Conservation (phyloP, 2,113 vertebrate species). For the Puntigrus tetrazona region DNA sequence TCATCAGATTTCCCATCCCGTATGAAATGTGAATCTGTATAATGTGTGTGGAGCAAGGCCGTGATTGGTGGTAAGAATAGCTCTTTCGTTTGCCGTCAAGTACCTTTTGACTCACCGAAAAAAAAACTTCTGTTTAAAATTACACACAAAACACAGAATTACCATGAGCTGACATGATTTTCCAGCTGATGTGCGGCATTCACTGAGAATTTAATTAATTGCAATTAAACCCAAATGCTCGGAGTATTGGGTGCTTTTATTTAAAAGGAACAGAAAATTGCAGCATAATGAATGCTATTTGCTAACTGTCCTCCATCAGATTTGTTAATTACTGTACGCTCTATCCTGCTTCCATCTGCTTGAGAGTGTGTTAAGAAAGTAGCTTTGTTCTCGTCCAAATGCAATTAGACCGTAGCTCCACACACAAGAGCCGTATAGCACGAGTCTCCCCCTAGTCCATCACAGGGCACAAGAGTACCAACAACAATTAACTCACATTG, state of each 20-base stretch:
- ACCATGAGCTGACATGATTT: background rate
- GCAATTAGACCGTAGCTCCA: conserved; percentile 47
- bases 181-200: conserved; percentile 16
- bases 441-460: background rate
- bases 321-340: conserved; percentile 57
- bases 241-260: conserved; percentile 31
- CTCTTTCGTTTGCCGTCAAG: background rate
- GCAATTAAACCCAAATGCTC: conserved; percentile 40
- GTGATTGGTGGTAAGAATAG: background rate
- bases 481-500: conserved; percentile 17
- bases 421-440: conserved; percentile 5
- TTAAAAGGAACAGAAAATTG: conserved; percentile 40
- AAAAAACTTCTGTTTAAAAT: conserved; percentile 32
- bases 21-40: background rate
- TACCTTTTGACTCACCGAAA: conserved; percentile 7
- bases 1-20: background rate
- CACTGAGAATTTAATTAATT: conserved; percentile 42
- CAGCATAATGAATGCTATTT: conserved; percentile 48
- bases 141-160: background rate
- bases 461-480: background rate
- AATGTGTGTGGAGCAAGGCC: background rate
- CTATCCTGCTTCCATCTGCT: conserved; percentile 60
- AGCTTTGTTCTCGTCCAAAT: conserved; percentile 56
- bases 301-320: conserved; percentile 51
- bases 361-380: conserved; percentile 46